Evolutionary conservation across 2,797 vertebrate genomes (phyloP).

Genomic region (Oryzias dopingdopingensis): DNA sequence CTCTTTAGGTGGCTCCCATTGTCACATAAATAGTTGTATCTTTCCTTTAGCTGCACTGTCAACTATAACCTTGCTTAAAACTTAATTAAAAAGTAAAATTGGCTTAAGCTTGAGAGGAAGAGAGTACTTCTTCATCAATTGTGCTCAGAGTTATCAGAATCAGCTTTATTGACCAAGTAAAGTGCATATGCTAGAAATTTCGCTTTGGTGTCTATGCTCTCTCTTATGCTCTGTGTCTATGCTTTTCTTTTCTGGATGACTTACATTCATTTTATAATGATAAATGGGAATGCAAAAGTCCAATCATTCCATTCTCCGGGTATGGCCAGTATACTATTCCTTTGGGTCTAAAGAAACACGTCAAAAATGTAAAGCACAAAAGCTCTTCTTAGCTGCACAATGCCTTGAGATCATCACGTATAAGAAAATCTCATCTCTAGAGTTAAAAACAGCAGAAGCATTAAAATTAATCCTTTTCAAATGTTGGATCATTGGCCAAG

Average conservation of each 20-base stretch:
- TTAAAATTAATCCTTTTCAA: constrained; percentile 48
- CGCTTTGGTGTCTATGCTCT: not conserved
- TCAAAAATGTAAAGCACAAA: constrained; percentile 38
- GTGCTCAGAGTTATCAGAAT: too few relatives aligned
- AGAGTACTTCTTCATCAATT: not conserved
- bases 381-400: constrained; percentile 50
- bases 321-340: constrained; percentile 53
- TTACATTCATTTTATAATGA: constrained; percentile 63
- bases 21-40: constrained; percentile 8
- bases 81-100: constrained; percentile 63
- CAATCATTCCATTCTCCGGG: constrained; percentile 54
- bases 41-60: constrained; percentile 24
- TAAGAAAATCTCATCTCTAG: constrained; percentile 40
- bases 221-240: constrained; percentile 54
- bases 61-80: constrained; percentile 44
- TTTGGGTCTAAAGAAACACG: constrained; percentile 40
- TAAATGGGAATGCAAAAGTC: constrained; percentile 60
- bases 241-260: constrained; percentile 52
- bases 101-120: constrained; percentile 39
- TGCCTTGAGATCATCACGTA: constrained; percentile 40
- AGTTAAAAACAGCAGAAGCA: constrained; percentile 27
- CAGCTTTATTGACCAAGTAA: too few relatives aligned
- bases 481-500: constrained; percentile 46
- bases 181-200: too few relatives aligned
- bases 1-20: constrained; percentile 18